Evolutionary conservation across 2,888 invertebrate species (phyloP), one percentile per base, ranked within the genome.

Genomic region (Caenorhabditis afra): DNA sequence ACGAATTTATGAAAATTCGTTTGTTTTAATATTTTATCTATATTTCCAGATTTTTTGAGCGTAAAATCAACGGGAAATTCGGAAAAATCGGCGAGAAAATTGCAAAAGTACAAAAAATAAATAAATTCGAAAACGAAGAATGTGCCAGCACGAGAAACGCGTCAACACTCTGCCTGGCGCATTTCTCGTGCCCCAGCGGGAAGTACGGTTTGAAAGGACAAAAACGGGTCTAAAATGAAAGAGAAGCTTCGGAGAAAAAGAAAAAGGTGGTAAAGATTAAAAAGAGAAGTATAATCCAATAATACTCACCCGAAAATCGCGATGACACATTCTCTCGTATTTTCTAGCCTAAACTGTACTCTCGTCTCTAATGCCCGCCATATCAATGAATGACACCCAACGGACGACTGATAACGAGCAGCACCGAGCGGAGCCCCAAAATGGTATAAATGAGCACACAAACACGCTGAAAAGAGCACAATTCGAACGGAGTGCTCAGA

Each of bases 271-370:
- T 44, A 39, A 55, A 55, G 39, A 55, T 35, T 39, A 64, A 70
- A 71, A 71, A 29, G 29, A 3, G 4, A 7, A 29, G 29, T 29
- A 29, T 29, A 29, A 29, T 29, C 29, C 29, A 29, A 29, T 29
- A 29, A 29, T 29, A 29, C 29, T 3, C n/a, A n/a, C n/a, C n/a
- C n/a, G n/a, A n/a, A n/a, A n/a, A n/a, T n/a, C n/a, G n/a, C n/a
- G n/a, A n/a, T n/a, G n/a, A n/a, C n/a, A n/a, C n/a, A n/a, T n/a
- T n/a, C n/a, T 29, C 7, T 29, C 29, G 7, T 5, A 29, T 29
- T 29, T 41, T 49, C 49, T 65, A 50, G 57, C 49, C 62, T 71
- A 71, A 41, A 73, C 64, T 71, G 53, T 71, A 71, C 62, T 53
- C 39, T 64, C 62, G 64, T 73, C 64, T 58, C 73, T n/a, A n/a